Evolutionary conservation across 2,888 invertebrate genomes (phyloP), one percentile per base, ranked within the genome.

Genomic region (Caenorhabditis sp.): DNA sequence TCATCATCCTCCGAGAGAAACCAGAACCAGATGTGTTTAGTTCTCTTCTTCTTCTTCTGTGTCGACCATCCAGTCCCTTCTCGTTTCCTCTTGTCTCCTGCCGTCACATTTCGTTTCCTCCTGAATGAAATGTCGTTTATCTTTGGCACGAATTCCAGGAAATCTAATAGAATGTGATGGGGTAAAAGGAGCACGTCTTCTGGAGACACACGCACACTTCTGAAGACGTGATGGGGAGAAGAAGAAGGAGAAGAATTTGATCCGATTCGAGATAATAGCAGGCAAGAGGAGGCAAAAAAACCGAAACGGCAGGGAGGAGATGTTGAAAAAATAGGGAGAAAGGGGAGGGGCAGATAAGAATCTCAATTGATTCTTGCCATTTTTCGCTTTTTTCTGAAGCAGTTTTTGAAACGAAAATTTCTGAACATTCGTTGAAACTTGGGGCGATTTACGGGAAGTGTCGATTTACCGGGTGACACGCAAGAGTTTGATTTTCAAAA

Each of bases 1-100:
- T 71, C 71, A 40, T 40, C 40, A 40, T 40, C 40, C 61, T 58
- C 32, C 32, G 32, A 32, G 32, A 40, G 60, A 67, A 76, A 76
- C 76, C 76, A 76, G 76, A 76, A 76, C 76, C 76, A 76, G 67
- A 76, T 76, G 76, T 76, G 60, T 67, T 50, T 60, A 37, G n/a
- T n/a, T 62, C 61, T 64, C 13, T 40, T 40, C 13, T 15, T 13
- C 40, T 51, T 62, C 53, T 65, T 76, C 61, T 61, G 37, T 18
- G 22, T 68, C 53, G 20, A 40, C 26, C 47, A 40, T 58, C 40
- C 32, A 26, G n/a, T n/a, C n/a, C n/a, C n/a, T n/a, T n/a, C n/a
- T n/a, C n/a, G n/a, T n/a, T n/a, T n/a, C n/a, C n/a, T n/a, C n/a
- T n/a, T n/a, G n/a, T n/a, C n/a, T n/a, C n/a, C n/a, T n/a, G n/a